Percentiles rank a stretch among this genome's conserved stretches.
Evolutionary conservation across 2,797 vertebrate genomes (phyloP).

Genomic region (Arrhamphus sclerolepis): DNA sequence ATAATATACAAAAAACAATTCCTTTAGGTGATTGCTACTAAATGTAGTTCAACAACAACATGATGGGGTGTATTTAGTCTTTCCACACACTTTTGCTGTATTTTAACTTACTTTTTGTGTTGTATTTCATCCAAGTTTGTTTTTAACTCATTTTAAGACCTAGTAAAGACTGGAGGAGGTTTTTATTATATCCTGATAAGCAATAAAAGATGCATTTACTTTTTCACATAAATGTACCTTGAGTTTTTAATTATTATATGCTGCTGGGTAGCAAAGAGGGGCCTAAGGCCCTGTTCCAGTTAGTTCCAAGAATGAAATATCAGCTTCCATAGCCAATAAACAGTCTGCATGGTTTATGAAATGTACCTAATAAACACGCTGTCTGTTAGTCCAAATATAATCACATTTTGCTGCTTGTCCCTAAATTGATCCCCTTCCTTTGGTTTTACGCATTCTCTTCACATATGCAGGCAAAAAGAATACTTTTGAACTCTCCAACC

Average conservation of each 20-base stretch:
- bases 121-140: no score
- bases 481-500: slow-evolving; percentile 1
- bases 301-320: slow-evolving; percentile 10
- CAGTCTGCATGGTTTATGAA: not conserved
- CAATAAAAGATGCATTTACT: no score
- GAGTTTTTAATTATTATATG: slow-evolving; percentile 31
- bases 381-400: slow-evolving; percentile 1
- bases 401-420: not conserved
- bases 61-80: no score
- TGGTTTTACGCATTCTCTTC: slow-evolving; percentile 3
- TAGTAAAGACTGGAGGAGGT: no score
- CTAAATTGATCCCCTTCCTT: not conserved
- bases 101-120: no score
- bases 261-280: slow-evolving; percentile 32
- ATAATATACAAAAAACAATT: no score
- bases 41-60: no score
- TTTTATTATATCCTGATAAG: no score
- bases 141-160: no score
- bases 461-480: not conserved
- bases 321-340: not conserved
- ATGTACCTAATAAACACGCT: not conserved
- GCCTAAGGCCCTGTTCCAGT: slow-evolving; percentile 6
- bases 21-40: no score
- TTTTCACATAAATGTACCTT: slow-evolving; percentile 15
- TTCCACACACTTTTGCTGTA: no score